These are phyloP conservation scores for Habroteleia sp. DNA, from an alignment of 2,888 invertebrate species.

Conservation along the genomic window DNA sequence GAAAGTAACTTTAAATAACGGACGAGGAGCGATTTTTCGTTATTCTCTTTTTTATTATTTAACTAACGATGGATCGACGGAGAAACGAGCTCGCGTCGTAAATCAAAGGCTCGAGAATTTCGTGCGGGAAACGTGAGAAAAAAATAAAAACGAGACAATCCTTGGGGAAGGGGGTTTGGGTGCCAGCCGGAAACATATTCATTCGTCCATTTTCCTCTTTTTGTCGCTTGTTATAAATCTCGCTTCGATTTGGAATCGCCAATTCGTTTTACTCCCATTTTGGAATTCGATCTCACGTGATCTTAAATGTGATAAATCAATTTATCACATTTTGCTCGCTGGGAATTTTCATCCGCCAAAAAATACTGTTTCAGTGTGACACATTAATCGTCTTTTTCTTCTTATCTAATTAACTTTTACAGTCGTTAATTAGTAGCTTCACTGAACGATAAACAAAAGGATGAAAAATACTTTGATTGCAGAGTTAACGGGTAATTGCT, in stretches of 20 bases:
- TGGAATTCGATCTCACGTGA: too few relatives aligned
- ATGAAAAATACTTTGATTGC: conserved; percentile 14
- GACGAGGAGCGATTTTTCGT: conserved; percentile 67
- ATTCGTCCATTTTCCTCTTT: conserved; percentile 28
- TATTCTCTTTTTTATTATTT: conserved; percentile 67
- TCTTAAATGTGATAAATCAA: too few relatives aligned
- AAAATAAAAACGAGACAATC: conserved; percentile 27
- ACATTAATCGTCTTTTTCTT: too few relatives aligned
- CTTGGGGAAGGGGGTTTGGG: conserved; percentile 21
- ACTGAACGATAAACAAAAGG: conserved; percentile 7
- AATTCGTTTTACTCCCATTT: too few relatives aligned
- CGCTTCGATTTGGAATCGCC: background rate
- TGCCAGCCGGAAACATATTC: background rate
- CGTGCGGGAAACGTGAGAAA: conserved; percentile 66
- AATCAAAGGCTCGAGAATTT: conserved; percentile 67
- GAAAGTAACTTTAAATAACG: conserved; percentile 79
- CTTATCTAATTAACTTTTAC: conserved; percentile 21
- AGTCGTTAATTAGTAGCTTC: conserved; percentile 11
- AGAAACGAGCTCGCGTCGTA: conserved; percentile 67
- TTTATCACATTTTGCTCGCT: too few relatives aligned
- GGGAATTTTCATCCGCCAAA: too few relatives aligned
- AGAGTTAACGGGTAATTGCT: conserved; percentile 21
- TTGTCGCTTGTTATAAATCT: conserved; percentile 19
- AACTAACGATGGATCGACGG: conserved; percentile 65
- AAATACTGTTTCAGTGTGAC: too few relatives aligned